phyloP scores from a whole-genome alignment of 2,888 invertebrate species.

The Ennomos erosarius region DNA sequence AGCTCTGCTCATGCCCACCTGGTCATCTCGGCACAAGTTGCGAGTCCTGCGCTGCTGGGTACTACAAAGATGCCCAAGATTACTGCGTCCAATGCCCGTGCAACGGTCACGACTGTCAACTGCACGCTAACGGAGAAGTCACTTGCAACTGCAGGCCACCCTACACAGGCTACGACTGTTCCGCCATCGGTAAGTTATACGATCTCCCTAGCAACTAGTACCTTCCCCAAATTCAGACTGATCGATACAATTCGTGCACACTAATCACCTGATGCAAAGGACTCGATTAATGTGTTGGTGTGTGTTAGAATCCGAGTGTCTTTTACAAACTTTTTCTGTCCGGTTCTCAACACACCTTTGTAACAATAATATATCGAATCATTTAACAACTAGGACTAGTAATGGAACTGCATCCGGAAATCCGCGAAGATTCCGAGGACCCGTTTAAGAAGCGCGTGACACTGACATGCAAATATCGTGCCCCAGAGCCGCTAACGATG shows the following conservation, averaged over 20 bases:
- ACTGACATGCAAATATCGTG: slow-evolving; percentile 73
- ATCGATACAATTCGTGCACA: too few relatives aligned
- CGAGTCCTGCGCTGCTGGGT: slow-evolving; percentile 89
- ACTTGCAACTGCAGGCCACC: slow-evolving; percentile 90
- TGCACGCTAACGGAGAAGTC: slow-evolving; percentile 84
- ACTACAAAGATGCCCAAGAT: slow-evolving; percentile 88
- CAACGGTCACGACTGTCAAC: slow-evolving; percentile 88
- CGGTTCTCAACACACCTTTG: neutral
- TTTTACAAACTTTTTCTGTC: too few relatives aligned
- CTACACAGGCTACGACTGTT: slow-evolving; percentile 88
- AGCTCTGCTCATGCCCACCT: slow-evolving; percentile 91
- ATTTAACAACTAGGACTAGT: slow-evolving; percentile 63
- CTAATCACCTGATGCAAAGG: too few relatives aligned
- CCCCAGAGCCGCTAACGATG: slow-evolving; percentile 71
- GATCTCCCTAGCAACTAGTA: too few relatives aligned
- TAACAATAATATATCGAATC: slow-evolving; percentile 36
- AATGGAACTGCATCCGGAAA: slow-evolving; percentile 76
- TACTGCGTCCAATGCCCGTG: slow-evolving; percentile 91
- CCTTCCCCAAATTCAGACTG: too few relatives aligned
- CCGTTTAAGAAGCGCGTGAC: slow-evolving; percentile 55
- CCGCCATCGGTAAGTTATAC: slow-evolving; percentile 58
- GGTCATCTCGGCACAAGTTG: slow-evolving; percentile 95
- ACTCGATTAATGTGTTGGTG: too few relatives aligned
- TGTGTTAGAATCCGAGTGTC: neutral
- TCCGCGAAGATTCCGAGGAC: slow-evolving; percentile 53